These are phyloP conservation scores for Ancistrus triradiatus DNA, from an alignment of 2,113 vertebrate genomes.

Conservation along the genomic window DNA sequence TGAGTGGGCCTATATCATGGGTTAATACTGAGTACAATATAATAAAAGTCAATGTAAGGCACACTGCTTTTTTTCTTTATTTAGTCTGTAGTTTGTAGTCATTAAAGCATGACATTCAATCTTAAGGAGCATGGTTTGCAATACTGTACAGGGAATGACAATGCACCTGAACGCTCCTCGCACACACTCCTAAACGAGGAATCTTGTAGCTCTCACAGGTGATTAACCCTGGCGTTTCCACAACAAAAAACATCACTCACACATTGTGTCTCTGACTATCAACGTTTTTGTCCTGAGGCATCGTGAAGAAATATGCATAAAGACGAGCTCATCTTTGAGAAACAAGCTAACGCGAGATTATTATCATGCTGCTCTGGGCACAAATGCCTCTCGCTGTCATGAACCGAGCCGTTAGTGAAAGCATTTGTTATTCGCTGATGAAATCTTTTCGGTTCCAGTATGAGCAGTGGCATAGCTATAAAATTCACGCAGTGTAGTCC, in stretches of 20 bases:
- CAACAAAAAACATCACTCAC: slow-evolving; percentile 21
- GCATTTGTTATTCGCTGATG: slow-evolving; percentile 37
- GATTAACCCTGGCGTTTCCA: slow-evolving; percentile 13
- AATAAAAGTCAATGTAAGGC: too few relatives aligned
- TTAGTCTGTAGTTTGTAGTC: too few relatives aligned
- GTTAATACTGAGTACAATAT: too few relatives aligned
- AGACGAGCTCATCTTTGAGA: slow-evolving; percentile 15
- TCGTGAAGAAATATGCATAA: slow-evolving; percentile 25
- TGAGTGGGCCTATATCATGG: too few relatives aligned
- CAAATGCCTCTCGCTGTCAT: slow-evolving; percentile 26
- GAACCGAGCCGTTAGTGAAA: slow-evolving; percentile 37
- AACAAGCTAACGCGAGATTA: slow-evolving; percentile 42
- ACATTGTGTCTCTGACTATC: slow-evolving; percentile 18
- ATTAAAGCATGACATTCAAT: too few relatives aligned
- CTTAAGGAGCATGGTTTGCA: too few relatives aligned
- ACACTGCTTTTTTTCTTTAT: too few relatives aligned
- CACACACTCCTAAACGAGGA: slow-evolving; percentile 15
- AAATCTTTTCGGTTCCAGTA: slow-evolving; percentile 23
- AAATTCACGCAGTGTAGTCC: slow-evolving; percentile 26
- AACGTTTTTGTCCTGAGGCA: slow-evolving; percentile 11
- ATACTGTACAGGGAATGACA: too few relatives aligned
- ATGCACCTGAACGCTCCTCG: neutral
- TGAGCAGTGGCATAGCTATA: slow-evolving; percentile 27
- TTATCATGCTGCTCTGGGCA: slow-evolving; percentile 33
- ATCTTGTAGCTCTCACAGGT: neutral